Percentiles rank a stretch among this genome's conserved stretches.
These are phyloP conservation scores for Onthophagus taurus DNA, from an alignment of 1,140 invertebrate genomes.

Conservation along the genomic window DNA sequence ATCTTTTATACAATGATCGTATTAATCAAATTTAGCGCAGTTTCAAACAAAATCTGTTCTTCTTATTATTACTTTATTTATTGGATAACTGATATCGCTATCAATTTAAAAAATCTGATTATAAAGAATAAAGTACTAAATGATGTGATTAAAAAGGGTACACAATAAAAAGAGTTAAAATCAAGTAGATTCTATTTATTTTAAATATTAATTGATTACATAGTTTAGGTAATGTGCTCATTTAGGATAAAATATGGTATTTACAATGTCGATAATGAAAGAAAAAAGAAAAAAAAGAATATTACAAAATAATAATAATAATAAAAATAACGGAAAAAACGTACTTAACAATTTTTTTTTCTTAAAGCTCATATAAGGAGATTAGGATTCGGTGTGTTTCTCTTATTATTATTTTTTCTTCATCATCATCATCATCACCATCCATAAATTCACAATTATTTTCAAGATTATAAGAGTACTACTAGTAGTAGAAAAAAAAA, in stretches of 20 bases:
- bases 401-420: slow-evolving; percentile 6
- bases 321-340: no score
- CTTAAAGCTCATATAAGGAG: slow-evolving; percentile 29
- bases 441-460: slow-evolving; percentile 9
- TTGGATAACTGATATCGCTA: no score
- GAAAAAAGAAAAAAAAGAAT: slow-evolving; percentile 35
- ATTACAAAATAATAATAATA: no score
- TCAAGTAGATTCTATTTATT: slow-evolving; percentile 39
- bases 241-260: slow-evolving; percentile 39
- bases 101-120: no score
- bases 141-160: not conserved
- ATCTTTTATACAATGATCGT: no score
- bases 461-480: no score
- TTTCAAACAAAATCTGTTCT: no score
- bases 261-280: slow-evolving; percentile 37
- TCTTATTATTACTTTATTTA: no score
- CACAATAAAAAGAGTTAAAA: slow-evolving; percentile 9
- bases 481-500: slow-evolving; percentile 13
- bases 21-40: no score
- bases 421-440: not conserved
- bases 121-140: no score
- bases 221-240: slow-evolving; percentile 38
- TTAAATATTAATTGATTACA: slow-evolving; percentile 41
- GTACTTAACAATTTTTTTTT: slow-evolving; percentile 38
- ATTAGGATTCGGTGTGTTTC: slow-evolving; percentile 16